Evolutionary conservation across 53 echinoderm and acorn worm genomes (phyloP).

Genomic region (Echinometra lucunter): DNA sequence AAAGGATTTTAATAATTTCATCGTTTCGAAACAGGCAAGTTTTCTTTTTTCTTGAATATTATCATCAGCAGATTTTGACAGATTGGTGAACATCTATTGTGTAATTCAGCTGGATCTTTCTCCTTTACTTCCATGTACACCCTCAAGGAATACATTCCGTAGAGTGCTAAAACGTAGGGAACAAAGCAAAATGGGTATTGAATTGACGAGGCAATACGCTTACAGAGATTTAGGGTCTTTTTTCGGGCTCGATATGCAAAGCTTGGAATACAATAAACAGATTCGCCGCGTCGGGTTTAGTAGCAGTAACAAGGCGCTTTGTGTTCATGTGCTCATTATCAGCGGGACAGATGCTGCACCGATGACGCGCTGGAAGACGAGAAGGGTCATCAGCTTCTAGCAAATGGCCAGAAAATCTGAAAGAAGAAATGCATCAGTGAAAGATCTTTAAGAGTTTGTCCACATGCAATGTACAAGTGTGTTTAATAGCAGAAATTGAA

Average conservation of each 20-base stretch:
- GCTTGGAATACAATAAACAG: constrained; percentile 58
- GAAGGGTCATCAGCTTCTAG: neutral
- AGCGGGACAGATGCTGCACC: constrained; percentile 11
- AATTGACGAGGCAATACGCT: constrained; percentile 27
- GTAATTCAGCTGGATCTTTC: neutral
- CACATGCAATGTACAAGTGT: neutral
- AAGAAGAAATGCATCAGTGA: neutral
- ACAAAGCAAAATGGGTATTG: constrained; percentile 38
- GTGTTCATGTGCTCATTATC: constrained; percentile 30
- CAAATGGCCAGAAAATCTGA: neutral
- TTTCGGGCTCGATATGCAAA: constrained; percentile 45
- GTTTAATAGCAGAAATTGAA: neutral
- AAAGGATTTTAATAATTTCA: neutral
- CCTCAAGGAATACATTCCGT: neutral
- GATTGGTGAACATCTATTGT: neutral
- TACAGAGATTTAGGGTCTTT: constrained; percentile 16
- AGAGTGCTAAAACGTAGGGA: neutral
- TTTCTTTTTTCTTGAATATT: neutral
- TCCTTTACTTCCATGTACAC: neutral
- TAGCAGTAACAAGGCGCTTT: constrained; percentile 38
- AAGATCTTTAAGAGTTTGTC: neutral
- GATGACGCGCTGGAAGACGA: constrained; percentile 16
- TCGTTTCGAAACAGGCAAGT: constrained; percentile 15
- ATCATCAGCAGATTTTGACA: constrained; percentile 9
- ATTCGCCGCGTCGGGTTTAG: constrained; percentile 9